These are phyloP conservation scores for Notamacropus eugenii DNA, from an alignment of 2,797 vertebrate species.

Conservation along the genomic window DNA sequence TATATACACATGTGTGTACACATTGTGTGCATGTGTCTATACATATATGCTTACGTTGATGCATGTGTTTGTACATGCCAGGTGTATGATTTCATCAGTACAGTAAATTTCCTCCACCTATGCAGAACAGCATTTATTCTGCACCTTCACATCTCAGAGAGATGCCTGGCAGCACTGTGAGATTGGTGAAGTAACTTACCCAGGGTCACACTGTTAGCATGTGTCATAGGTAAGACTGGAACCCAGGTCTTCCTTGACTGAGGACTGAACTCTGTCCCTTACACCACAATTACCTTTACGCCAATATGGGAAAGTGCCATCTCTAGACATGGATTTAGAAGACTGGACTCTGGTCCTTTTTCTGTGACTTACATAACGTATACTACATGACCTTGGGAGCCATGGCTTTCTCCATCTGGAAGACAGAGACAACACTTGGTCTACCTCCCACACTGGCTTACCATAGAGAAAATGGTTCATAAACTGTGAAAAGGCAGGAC, in stretches of 20 bases:
- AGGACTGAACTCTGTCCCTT: background rate
- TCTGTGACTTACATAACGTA: background rate
- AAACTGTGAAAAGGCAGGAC: background rate
- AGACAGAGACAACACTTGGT: background rate
- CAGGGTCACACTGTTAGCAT: background rate
- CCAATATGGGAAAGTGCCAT: background rate
- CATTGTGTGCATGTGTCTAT: too few relatives aligned
- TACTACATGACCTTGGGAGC: background rate
- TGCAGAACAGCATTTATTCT: background rate
- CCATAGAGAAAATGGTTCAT: background rate
- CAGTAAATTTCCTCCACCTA: background rate
- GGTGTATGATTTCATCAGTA: background rate
- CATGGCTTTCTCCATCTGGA: background rate
- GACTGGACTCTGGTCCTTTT: background rate
- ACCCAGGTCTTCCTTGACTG: background rate
- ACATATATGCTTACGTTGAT: background rate
- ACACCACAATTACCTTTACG: background rate
- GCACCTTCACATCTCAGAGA: background rate
- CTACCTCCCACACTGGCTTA: background rate
- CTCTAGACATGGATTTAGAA: background rate
- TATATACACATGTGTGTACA: background rate
- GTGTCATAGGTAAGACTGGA: background rate
- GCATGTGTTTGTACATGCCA: background rate
- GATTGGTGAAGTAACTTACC: background rate
- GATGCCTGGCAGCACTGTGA: background rate